Evolutionary conservation across 2,113 vertebrate genomes (phyloP), one percentile per base, ranked within the genome.

Genomic region (Smithornis capensis): DNA sequence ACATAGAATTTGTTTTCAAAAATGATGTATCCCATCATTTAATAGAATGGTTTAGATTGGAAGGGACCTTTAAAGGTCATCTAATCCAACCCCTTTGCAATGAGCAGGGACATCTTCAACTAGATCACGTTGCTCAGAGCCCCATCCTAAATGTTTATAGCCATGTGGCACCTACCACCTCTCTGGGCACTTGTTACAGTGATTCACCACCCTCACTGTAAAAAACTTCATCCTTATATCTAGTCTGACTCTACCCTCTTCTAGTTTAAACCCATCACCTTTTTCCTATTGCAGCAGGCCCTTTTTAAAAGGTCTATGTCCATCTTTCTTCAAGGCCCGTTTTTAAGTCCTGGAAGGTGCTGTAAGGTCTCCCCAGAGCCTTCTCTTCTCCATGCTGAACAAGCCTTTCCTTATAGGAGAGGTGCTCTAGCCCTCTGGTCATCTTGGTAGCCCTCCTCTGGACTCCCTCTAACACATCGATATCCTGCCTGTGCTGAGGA

Each of bases 381-480:
- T 33, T 45, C 53, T 38, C 19, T 57, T 73, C 50, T 60, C 31
- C 21, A 56, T 15, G 19, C 40, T 67, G 25, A 81, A 50, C 19
- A 47, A 78, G 60, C 42, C 29, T 83, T 3, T 74, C 47, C 6
- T 70, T 12, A 31, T 9, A 82, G 9, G 5, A 12, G 31, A 45
- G 21, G 7, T 82, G 35, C 3, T 77, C 31, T 24, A 25, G 0
- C 4, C 14, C 27, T 25, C 21, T 50, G 13, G 44, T 21, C 2
- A 5, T 29, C 9, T 59, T 19, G 3, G 12, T 49, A 28, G 1
- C 27, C 49, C 49, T n/a, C 25, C 35, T 55, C 31, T 62, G 57
- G 33, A 24, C 28, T 18, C 9, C 0, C 21, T 45, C 4, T 37
- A 73, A 1, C 21, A 63, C 10, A 0, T 77, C 64, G 12, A 1